Conservation (phyloP, 2,113 vertebrate genomes). For the Sakesphorus luctuosus region DNA sequence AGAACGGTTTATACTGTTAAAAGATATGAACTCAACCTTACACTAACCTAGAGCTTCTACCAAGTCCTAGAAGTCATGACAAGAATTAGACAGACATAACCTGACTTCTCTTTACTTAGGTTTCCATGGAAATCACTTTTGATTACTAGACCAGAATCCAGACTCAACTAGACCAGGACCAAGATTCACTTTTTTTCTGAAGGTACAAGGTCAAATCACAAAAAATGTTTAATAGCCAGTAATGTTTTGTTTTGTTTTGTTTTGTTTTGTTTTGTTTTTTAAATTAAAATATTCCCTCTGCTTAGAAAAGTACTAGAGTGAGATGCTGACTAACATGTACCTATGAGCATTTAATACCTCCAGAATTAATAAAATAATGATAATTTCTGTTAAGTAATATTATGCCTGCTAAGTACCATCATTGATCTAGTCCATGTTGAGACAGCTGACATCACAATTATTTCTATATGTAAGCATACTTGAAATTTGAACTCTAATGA, state of each 20-base stretch:
- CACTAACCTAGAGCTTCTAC: conserved; percentile 30
- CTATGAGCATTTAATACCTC: background rate
- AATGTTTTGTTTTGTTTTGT: background rate
- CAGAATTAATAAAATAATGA: background rate
- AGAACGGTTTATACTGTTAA: background rate
- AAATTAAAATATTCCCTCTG: background rate
- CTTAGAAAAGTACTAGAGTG: background rate
- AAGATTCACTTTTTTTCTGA: background rate
- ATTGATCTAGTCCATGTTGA: background rate
- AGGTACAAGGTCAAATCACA: conserved; percentile 5
- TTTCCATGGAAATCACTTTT: conserved; percentile 54
- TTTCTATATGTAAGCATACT: conserved; percentile 14
- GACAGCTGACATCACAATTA: background rate
- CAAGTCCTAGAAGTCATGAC: conserved; percentile 17
- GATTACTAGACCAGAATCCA: background rate
- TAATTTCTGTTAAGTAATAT: background rate
- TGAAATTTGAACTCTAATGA: conserved; percentile 50
- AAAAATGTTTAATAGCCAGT: conserved; percentile 1
- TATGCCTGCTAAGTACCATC: background rate
- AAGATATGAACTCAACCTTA: conserved; percentile 9
- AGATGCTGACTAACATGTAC: background rate
- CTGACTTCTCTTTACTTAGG: conserved; percentile 20
- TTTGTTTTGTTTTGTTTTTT: too few species aligned
- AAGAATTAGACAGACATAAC: conserved; percentile 42
- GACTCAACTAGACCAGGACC: background rate